Percentiles rank a stretch among this genome's conserved stretches.
Evolutionary conservation across 2,113 vertebrate genomes (phyloP).

Genomic region (Myodes glareolus): DNA sequence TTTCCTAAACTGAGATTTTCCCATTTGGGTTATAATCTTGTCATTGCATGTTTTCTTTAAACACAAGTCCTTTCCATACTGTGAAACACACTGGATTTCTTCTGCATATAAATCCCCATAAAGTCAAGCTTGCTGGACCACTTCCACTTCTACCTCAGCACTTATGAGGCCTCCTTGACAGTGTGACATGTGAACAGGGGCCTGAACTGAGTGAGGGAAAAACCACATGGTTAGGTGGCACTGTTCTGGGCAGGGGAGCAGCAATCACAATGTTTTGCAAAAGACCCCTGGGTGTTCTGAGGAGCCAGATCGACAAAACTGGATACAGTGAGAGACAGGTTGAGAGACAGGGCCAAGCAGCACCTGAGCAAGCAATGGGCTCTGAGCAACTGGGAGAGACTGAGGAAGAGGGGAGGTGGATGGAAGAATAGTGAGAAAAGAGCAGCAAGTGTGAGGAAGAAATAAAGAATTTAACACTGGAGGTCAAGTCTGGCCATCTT

Average conservation of each 20-base stretch:
- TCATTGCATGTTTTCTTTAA: background rate
- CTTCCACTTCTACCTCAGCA: background rate
- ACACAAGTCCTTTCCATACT: background rate
- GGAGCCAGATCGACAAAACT: background rate
- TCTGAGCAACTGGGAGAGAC: background rate
- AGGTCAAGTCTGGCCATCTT: background rate
- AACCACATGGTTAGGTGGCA: background rate
- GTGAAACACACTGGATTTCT: background rate
- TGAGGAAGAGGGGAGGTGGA: background rate
- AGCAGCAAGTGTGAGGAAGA: background rate
- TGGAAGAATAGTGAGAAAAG: background rate
- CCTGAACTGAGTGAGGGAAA: background rate
- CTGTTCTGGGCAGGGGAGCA: background rate
- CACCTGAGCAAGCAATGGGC: background rate
- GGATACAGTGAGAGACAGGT: background rate
- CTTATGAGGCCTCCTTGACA: background rate
- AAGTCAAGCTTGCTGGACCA: background rate
- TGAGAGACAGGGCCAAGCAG: background rate
- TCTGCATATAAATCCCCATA: background rate
- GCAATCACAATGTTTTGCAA: background rate
- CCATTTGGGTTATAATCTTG: background rate
- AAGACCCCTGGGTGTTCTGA: background rate
- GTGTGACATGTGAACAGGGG: background rate
- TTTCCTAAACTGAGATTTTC: background rate
- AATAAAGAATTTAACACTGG: background rate